Conservation (phyloP, 2,797 vertebrate species). For the Meriones psammophilus region DNA sequence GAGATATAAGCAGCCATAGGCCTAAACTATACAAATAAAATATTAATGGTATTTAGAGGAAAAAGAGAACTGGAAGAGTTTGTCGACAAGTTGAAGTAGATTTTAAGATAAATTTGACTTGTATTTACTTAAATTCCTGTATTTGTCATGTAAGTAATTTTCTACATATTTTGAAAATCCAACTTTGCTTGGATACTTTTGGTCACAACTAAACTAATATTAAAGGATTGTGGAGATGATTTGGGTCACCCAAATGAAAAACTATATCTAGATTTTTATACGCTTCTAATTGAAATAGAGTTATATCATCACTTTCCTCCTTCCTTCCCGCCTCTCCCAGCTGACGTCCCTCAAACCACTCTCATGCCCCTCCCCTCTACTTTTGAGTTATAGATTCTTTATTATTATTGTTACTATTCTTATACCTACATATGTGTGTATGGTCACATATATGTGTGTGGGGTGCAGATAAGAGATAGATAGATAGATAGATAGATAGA, state of each 20-base stretch:
- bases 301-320: background rate
- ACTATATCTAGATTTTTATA: background rate
- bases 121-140: slow-evolving; percentile 40
- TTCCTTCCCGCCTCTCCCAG: background rate
- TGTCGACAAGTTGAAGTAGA: slow-evolving; percentile 20
- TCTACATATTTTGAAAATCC: slow-evolving; percentile 30
- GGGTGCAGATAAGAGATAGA: background rate
- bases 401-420: background rate
- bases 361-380: background rate
- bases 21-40: background rate
- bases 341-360: background rate
- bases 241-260: slow-evolving; percentile 1
- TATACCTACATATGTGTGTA: background rate
- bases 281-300: background rate
- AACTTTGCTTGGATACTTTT: slow-evolving; percentile 29
- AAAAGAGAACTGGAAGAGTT: slow-evolving; percentile 5
- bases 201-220: background rate
- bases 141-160: slow-evolving; percentile 26
- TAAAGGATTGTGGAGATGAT: slow-evolving; percentile 13
- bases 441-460: background rate
- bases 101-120: slow-evolving; percentile 55
- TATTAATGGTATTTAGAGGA: slow-evolving; percentile 14
- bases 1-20: background rate
- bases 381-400: background rate
- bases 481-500: background rate